Conservation (phyloP, 2,888 invertebrate species). For the Brachycybe producta region DNA sequence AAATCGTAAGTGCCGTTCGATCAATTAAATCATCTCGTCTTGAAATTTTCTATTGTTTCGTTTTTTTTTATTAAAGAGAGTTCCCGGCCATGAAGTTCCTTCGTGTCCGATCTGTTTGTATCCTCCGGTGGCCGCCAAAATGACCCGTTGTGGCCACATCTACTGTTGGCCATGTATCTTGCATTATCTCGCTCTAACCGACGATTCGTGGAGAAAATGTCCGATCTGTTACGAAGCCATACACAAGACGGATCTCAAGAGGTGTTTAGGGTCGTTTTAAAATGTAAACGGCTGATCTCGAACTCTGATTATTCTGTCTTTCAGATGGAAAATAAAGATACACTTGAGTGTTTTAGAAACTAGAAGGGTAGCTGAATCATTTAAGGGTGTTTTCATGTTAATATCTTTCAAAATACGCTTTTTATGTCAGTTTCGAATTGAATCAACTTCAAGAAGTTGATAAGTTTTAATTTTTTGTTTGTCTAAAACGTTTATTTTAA, state of each 20-base stretch:
- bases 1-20: constrained; percentile 56
- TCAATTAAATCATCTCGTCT: background rate
- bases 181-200: constrained; percentile 76
- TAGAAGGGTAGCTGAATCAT: no score
- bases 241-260: constrained; percentile 66
- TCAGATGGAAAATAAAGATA: no score
- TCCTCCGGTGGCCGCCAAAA: constrained; percentile 72
- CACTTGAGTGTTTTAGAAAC: no score
- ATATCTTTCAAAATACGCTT: no score
- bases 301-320: no score
- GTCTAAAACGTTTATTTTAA: no score
- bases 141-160: constrained; percentile 87
- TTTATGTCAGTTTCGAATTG: no score
- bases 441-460: no score
- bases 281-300: background rate
- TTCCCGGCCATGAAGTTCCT: constrained; percentile 51
- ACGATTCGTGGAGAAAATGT: constrained; percentile 69
- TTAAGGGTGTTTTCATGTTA: no score
- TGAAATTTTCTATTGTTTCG: background rate
- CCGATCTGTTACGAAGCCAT: constrained; percentile 84
- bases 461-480: no score
- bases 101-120: constrained; percentile 88
- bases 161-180: constrained; percentile 93
- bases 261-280: constrained; percentile 37
- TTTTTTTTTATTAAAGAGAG: constrained; percentile 37